Evolutionary conservation across 1,140 invertebrate species (phyloP), one percentile per base, ranked within the genome.

Genomic region (Drosophila leontia): DNA sequence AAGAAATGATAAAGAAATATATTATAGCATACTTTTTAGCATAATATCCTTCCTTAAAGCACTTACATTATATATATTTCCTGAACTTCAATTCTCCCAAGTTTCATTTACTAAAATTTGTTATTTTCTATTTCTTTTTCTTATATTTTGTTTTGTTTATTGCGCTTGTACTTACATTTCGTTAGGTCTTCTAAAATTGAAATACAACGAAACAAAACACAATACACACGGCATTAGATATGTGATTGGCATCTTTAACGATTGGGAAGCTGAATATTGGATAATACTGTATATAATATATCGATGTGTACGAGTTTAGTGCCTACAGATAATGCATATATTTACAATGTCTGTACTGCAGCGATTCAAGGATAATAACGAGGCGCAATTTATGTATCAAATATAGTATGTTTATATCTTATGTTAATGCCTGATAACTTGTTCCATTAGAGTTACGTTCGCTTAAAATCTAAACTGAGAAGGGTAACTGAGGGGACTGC

Each of bases 191-290:
- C 83, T 82, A 72, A 51, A 87, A 39, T 71, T 82, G 55, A 76
- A 85, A 82, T 83, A 67, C 74, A 87, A 86, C 78, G 69, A 87
- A 86, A 76, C 53, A 86, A 82, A 86, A 86, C 82, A 87, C 82
- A 86, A 82, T 78, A 78, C 70, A 82, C 75, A 79, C 8, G 29
- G 76, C 53, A 86, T 83, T 87, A 80, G 78, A 81, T 85, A 71
- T 70, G 44, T 67, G 41, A 71, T 68, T 19, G 35, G 65, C 53
- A 58, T 37, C 47, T 60, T 48, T 65, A 81, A 58, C 64, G 55
- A 58, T 19, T 41, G 26, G 58, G 4, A 42, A 34, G 39, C 29
- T 35, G 8, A 56, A 17, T 53, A 64, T 35, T 63, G 44, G 17
- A 34, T 62, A 41, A 26, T 45, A 41, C 11, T 9, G 35, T 53